These are phyloP conservation scores for Holacanthus passer DNA, from an alignment of 2,113 vertebrate genomes.

Conservation along the genomic window DNA sequence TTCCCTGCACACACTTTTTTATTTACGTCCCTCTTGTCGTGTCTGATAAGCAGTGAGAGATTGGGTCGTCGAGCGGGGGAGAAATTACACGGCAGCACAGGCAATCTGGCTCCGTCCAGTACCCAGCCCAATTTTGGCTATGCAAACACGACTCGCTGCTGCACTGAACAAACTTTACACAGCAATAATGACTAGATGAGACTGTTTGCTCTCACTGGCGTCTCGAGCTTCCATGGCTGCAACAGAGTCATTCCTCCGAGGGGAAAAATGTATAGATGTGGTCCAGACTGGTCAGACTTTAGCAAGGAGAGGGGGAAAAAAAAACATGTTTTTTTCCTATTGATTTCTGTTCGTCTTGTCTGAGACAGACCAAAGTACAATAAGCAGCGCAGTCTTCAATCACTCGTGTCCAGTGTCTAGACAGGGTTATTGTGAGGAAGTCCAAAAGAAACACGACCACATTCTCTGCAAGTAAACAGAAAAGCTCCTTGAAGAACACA, in stretches of 20 bases:
- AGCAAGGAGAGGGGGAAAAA: constrained; percentile 13
- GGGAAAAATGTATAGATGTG: neutral
- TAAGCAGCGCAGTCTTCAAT: constrained; percentile 25
- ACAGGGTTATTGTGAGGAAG: constrained; percentile 7
- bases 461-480: constrained; percentile 22
- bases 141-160: constrained; percentile 16
- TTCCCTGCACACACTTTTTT: constrained; percentile 42
- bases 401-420: constrained; percentile 18
- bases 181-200: constrained; percentile 28
- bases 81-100: constrained; percentile 35
- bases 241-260: neutral
- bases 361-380: constrained; percentile 40
- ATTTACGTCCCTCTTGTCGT: constrained; percentile 47
- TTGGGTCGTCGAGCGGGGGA: constrained; percentile 9
- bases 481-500: neutral
- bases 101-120: constrained; percentile 22
- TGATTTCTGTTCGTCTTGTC: constrained; percentile 55
- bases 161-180: constrained; percentile 33
- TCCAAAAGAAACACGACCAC: constrained; percentile 5
- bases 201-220: constrained; percentile 26
- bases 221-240: neutral
- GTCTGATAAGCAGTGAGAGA: constrained; percentile 46
- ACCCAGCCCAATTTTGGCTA: constrained; percentile 5
- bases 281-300: constrained; percentile 10
- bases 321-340: constrained; percentile 46